Conservation (phyloP, 2,888 invertebrate genomes). For the Zonitis immaculata region DNA sequence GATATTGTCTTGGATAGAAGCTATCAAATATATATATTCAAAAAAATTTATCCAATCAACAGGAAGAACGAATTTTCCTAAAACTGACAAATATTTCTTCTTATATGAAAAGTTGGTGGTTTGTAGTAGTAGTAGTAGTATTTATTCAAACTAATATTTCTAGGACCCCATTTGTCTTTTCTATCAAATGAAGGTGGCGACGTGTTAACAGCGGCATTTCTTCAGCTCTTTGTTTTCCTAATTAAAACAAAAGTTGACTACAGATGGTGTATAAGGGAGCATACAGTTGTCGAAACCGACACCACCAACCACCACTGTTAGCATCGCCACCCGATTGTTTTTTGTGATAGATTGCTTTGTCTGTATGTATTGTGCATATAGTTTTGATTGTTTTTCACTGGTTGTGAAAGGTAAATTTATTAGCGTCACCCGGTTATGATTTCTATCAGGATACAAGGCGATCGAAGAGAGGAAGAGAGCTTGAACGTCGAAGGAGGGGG, state of each 20-base stretch:
- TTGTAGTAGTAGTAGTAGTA: not conserved
- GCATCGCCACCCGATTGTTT: conserved; percentile 40
- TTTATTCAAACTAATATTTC: not conserved
- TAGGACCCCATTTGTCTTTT: conserved; percentile 22
- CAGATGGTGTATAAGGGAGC: conserved; percentile 38
- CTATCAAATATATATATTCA: too few species aligned
- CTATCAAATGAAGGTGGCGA: conserved; percentile 13
- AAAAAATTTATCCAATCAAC: too few species aligned
- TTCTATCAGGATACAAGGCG: conserved; percentile 30
- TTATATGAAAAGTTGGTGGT: not conserved
- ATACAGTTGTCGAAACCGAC: conserved; percentile 19
- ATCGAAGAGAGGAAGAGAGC: not conserved
- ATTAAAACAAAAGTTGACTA: conserved; percentile 49
- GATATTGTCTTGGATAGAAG: too few species aligned
- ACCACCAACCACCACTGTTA: not conserved
- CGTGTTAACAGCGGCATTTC: conserved; percentile 32
- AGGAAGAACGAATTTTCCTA: too few species aligned
- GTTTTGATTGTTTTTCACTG: conserved; percentile 48
- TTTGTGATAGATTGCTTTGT: conserved; percentile 48
- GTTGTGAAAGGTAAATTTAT: conserved; percentile 46
- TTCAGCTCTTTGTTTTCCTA: conserved; percentile 45
- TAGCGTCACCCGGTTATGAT: conserved; percentile 43
- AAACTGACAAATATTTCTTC: not conserved
- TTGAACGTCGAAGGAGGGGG: not conserved
- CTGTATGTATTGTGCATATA: conserved; percentile 47